Evolutionary conservation across 1,140 invertebrate genomes (phyloP), one percentile per base, ranked within the genome.

Genomic region (Kradibia gibbosae): DNA sequence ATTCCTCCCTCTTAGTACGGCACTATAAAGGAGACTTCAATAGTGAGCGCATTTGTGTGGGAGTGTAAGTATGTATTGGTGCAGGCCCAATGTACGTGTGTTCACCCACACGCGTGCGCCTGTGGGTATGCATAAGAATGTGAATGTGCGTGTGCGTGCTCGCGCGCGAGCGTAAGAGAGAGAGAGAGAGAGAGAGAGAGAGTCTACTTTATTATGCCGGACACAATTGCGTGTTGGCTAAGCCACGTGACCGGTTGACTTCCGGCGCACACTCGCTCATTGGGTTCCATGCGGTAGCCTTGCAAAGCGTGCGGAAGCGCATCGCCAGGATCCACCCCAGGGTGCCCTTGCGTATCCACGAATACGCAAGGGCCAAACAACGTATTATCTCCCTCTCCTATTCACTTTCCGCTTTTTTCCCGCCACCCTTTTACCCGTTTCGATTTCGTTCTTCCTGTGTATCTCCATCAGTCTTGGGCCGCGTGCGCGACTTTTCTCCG

Each of bases 171-270:
- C n/a, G 57, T 22, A 28, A 65, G 36, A 36, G 20, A 70, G 81
- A 11, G 28, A 45, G 42, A 78, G 73, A 67, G 75, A 53, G 75
- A 86, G 83, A 83, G 84, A 84, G 82, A 85, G 82, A 42, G 80
- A 82, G 84, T 82, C 84, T 86, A 86, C 88, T 89, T 88, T 88
- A 89, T 89, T 88, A 88, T 88, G 86, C 88, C 87, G 87, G 87
- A 90, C 88, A 90, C 89, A 90, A 88, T 90, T 90, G 89, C 89
- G 87, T 90, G 87, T 90, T 88, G 86, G 86, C 85, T 88, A 90
- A 86, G 89, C 89, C 89, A 90, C 89, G 89, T 88, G 89, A 88
- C 89, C 86, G 84, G 83, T 67, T 83, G 80, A 88, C 89, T 90
- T 90, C 89, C 89, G 88, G 88, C 86, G 22, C 85, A 76, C 83